A percentile compares a stretch with the other conserved stretches of the same genome.
phyloP scores from a whole-genome alignment of 2,113 vertebrate species.

The Leptobrachium leishanense region DNA sequence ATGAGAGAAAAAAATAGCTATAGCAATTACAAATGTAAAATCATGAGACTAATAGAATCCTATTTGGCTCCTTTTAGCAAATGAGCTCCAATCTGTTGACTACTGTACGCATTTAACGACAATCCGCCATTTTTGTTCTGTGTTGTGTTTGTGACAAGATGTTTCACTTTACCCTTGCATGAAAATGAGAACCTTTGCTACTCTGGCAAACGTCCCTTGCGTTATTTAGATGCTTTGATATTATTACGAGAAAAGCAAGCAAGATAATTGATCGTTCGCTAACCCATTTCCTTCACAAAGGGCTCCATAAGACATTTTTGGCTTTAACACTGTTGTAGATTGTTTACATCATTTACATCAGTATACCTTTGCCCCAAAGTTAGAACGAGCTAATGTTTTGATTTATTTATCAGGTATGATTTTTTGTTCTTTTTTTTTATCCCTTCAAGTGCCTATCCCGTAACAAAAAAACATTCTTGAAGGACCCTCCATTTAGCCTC shows the following conservation, averaged over 20 bases:
- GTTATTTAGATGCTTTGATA: no score
- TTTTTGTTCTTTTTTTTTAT: constrained; percentile 52
- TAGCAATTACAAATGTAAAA: constrained; percentile 33
- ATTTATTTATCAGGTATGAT: constrained; percentile 69
- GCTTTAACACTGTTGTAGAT: background rate
- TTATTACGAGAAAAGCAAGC: no score
- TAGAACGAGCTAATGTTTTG: constrained; percentile 45
- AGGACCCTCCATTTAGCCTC: constrained; percentile 83
- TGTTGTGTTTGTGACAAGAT: background rate
- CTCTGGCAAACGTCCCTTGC: no score
- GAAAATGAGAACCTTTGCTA: background rate
- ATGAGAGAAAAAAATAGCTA: constrained; percentile 8
- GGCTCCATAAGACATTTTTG: background rate
- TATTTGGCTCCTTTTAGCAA: constrained; percentile 39
- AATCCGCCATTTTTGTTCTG: background rate
- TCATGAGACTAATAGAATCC: constrained; percentile 15
- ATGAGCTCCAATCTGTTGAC: constrained; percentile 28
- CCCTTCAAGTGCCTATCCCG: constrained; percentile 67
- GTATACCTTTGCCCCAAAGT: constrained; percentile 1
- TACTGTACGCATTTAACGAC: constrained; percentile 8
- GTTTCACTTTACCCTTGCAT: background rate
- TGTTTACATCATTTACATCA: background rate
- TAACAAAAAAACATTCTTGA: constrained; percentile 74
- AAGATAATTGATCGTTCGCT: no score
- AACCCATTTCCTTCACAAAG: no score